These are phyloP conservation scores for Pollenia angustigena DNA, from an alignment of 2,888 invertebrate genomes.

Conservation along the genomic window DNA sequence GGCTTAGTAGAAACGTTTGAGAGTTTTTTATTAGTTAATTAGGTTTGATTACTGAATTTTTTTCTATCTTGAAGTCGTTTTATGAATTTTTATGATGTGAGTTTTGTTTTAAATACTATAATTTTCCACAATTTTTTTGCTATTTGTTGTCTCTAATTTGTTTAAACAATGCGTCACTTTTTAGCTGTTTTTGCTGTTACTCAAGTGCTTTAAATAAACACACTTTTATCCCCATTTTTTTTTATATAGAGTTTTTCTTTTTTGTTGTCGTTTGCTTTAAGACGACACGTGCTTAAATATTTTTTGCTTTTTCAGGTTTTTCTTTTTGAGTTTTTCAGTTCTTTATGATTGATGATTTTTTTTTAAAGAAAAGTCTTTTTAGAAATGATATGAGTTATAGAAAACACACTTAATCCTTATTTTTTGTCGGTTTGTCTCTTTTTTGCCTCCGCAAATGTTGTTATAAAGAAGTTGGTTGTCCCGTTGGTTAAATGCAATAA, in stretches of 20 bases:
- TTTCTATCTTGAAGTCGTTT: no score
- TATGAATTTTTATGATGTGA: no score
- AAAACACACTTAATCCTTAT: constrained; percentile 60
- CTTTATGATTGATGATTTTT: neutral
- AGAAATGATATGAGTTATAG: neutral
- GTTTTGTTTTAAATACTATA: neutral
- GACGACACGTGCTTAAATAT: constrained; percentile 65
- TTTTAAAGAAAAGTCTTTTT: constrained; percentile 10
- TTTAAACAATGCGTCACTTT: constrained; percentile 71
- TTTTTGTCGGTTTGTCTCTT: neutral
- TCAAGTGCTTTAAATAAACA: constrained; percentile 47
- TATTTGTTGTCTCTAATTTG: constrained; percentile 13
- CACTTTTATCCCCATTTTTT: constrained; percentile 34
- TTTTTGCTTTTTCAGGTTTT: neutral
- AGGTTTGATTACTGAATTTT: no score
- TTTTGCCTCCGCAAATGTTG: neutral
- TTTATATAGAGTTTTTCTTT: neutral
- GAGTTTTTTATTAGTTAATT: no score
- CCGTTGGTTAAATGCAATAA: constrained; percentile 19
- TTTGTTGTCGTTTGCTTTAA: constrained; percentile 33
- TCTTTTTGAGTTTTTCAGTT: neutral
- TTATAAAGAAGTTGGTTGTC: neutral
- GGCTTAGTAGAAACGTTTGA: no score
- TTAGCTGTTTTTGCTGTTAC: constrained; percentile 3
- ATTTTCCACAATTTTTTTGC: neutral